Evolutionary conservation across 2,888 invertebrate species (phyloP).

Genomic region (Harpagoxenus sublaevis): DNA sequence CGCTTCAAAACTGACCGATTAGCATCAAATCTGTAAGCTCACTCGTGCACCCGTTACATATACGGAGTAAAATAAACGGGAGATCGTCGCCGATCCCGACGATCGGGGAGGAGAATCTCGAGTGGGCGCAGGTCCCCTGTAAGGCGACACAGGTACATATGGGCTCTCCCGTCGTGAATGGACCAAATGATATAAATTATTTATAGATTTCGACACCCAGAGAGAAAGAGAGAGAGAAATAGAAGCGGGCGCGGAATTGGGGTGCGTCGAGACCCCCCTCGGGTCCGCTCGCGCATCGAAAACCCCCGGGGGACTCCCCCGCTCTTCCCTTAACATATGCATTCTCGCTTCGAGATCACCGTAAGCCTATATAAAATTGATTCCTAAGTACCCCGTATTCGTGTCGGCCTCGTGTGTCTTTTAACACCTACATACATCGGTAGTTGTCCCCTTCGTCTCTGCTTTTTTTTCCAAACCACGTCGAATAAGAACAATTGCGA

Average conservation of each 20-base stretch:
- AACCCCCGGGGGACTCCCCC: constrained; percentile 80
- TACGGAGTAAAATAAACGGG: background rate
- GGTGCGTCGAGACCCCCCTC: constrained; percentile 78
- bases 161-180: constrained; percentile 82
- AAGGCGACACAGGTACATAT: constrained; percentile 86
- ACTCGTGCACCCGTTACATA: background rate
- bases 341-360: constrained; percentile 77
- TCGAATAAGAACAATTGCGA: background rate
- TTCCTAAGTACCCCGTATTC: constrained; percentile 84
- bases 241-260: constrained; percentile 70
- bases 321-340: constrained; percentile 83
- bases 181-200: constrained; percentile 86
- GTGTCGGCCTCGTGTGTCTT: constrained; percentile 79
- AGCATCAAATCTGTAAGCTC: constrained; percentile 33
- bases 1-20: background rate
- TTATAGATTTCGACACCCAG: constrained; percentile 86
- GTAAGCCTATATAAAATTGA: constrained; percentile 82
- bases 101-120: constrained; percentile 57
- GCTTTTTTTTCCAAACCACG: background rate
- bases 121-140: constrained; percentile 79
- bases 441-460: constrained; percentile 31
- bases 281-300: constrained; percentile 85
- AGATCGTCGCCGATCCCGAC: constrained; percentile 16
- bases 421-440: constrained; percentile 80
- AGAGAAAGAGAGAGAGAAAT: constrained; percentile 71